Conservation (phyloP, 2,797 vertebrate species). For the Xiphophorus birchmanni region DNA sequence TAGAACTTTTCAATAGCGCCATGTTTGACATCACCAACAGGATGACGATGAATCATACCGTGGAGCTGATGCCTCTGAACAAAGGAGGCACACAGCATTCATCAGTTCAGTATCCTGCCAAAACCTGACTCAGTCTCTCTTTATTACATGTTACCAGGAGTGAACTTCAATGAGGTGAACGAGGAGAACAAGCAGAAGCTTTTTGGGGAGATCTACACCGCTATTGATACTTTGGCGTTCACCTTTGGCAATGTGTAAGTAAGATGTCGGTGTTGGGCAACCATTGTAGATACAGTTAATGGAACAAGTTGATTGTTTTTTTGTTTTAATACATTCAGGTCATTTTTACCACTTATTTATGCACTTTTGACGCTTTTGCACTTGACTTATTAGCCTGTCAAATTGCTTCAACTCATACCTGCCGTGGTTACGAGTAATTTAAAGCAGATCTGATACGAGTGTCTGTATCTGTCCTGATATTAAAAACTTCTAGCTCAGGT, state of each 20-base stretch:
- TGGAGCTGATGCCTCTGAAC: conserved; percentile 22
- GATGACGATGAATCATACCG: conserved; percentile 55
- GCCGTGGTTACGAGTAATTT: neutral
- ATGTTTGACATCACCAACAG: conserved; percentile 32
- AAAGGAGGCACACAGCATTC: conserved; percentile 41
- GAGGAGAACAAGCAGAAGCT: conserved; percentile 92
- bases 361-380: neutral
- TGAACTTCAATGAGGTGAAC: conserved; percentile 96
- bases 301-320: neutral
- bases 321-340: neutral
- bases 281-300: neutral
- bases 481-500: no score
- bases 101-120: conserved; percentile 17
- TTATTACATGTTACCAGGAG: conserved; percentile 77
- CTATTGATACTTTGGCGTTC: conserved; percentile 96
- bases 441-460: no score
- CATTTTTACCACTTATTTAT: neutral
- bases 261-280: conserved; percentile 27
- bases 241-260: conserved; percentile 99
- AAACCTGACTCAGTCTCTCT: conserved; percentile 28
- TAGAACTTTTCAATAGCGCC: conserved; percentile 24
- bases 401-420: neutral
- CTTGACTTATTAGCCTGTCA: neutral
- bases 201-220: conserved; percentile 91
- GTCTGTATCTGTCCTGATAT: no score